Evolutionary conservation across 2,113 vertebrate genomes (phyloP).

Genomic region (Suncus etruscus): DNA sequence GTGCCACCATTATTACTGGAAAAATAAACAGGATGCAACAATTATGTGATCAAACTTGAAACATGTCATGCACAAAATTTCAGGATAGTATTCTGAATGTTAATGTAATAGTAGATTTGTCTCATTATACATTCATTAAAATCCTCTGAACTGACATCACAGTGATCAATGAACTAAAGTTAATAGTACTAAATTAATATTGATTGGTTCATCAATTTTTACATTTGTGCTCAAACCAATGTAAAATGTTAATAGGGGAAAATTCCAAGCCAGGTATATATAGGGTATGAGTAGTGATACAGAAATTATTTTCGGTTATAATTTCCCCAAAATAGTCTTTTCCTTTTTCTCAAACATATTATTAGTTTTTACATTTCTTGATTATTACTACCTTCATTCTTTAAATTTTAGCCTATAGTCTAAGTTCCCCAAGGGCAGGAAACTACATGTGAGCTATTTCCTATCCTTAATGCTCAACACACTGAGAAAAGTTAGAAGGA

Average conservation of each 20-base stretch:
- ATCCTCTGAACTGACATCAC: background rate
- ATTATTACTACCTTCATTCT: background rate
- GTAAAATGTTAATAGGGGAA: background rate
- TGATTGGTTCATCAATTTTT: background rate
- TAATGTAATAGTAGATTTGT: background rate
- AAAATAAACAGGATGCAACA: too few relatives aligned
- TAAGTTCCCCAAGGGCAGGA: background rate
- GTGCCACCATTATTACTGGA: too few relatives aligned
- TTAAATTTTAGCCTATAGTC: background rate
- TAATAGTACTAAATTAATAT: conserved; percentile 23
- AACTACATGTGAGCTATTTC: background rate
- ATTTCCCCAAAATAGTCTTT: background rate
- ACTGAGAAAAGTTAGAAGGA: background rate
- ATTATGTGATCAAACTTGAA: too few relatives aligned
- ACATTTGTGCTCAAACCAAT: background rate
- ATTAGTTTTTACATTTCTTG: background rate
- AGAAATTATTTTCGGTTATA: background rate
- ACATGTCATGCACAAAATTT: too few relatives aligned
- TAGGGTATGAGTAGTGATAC: background rate
- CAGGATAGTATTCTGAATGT: background rate
- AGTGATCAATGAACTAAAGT: background rate
- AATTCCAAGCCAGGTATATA: background rate
- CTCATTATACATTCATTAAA: background rate
- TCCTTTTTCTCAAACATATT: background rate
- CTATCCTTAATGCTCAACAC: background rate